Evolutionary conservation across 2,888 invertebrate genomes (phyloP).

Genomic region (Cremastinae sp.): DNA sequence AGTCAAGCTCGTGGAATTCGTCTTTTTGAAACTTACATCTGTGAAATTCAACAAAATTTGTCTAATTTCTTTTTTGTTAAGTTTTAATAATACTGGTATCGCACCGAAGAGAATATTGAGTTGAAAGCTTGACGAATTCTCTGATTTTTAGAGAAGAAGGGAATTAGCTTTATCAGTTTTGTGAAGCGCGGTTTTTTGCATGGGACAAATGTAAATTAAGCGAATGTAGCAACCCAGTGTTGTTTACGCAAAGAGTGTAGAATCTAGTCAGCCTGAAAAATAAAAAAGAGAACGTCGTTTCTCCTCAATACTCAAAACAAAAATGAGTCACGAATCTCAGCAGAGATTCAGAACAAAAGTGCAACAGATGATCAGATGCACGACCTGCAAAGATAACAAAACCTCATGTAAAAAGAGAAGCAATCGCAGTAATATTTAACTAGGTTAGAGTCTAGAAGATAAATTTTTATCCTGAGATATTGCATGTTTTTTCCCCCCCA

Average conservation of each 20-base stretch:
- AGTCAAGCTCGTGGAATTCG: neutral
- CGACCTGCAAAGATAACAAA: slow-evolving; percentile 35
- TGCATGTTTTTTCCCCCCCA: slow-evolving; percentile 43
- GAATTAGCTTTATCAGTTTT: too few relatives aligned
- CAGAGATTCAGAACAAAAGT: slow-evolving; percentile 44
- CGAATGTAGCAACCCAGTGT: slow-evolving; percentile 56
- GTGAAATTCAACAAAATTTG: slow-evolving; percentile 11
- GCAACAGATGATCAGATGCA: slow-evolving; percentile 55
- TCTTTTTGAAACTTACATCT: slow-evolving; percentile 3
- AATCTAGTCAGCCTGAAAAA: slow-evolving; percentile 71
- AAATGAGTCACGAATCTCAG: slow-evolving; percentile 45
- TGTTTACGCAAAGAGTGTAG: slow-evolving; percentile 69
- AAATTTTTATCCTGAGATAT: slow-evolving; percentile 55
- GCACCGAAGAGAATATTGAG: too few relatives aligned
- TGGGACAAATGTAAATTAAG: slow-evolving; percentile 11
- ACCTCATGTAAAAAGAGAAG: slow-evolving; percentile 47
- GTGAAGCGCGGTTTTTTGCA: too few relatives aligned
- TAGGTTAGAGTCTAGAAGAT: slow-evolving; percentile 48
- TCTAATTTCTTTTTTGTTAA: slow-evolving; percentile 1
- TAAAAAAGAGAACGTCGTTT: slow-evolving; percentile 11
- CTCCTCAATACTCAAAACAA: neutral
- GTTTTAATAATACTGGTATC: too few relatives aligned
- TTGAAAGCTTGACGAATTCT: too few relatives aligned
- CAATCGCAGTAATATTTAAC: slow-evolving; percentile 44
- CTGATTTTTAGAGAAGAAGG: too few relatives aligned